phyloP scores from a whole-genome alignment of 2,113 vertebrate genomes.

The Pan paniscus region DNA sequence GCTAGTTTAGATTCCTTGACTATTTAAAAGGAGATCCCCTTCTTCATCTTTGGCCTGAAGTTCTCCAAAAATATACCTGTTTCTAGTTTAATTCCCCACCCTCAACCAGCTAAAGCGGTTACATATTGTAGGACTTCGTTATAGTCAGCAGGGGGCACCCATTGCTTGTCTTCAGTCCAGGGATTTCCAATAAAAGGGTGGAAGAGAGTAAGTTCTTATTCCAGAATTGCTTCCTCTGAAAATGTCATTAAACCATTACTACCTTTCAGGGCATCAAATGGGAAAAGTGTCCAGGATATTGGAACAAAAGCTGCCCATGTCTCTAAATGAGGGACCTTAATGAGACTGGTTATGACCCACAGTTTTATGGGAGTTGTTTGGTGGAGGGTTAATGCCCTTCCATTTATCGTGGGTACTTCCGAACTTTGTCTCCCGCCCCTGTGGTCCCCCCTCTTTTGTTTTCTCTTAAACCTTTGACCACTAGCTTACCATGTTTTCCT shows the following conservation, averaged over 20 bases:
- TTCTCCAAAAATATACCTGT: not conserved
- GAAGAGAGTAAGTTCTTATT: conserved; percentile 72
- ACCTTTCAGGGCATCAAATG: conserved; percentile 80
- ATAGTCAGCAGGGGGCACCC: conserved; percentile 82
- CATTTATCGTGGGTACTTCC: conserved; percentile 83
- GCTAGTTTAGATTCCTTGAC: not conserved
- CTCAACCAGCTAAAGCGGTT: not conserved
- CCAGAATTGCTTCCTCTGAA: conserved; percentile 85
- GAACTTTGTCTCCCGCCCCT: conserved; percentile 78
- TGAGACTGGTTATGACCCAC: conserved; percentile 83
- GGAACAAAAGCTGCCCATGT: conserved; percentile 82
- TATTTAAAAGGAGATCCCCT: not conserved
- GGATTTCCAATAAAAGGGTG: conserved; percentile 51
- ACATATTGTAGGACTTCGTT: conserved; percentile 66
- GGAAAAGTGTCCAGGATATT: conserved; percentile 78
- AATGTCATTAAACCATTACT: conserved; percentile 85
- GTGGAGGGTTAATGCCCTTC: conserved; percentile 80
- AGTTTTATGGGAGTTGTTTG: conserved; percentile 86
- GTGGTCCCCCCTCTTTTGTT: conserved; percentile 80
- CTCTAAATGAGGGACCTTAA: conserved; percentile 81
- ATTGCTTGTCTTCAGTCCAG: conserved; percentile 50
- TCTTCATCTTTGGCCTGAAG: conserved; percentile 23
- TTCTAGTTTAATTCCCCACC: conserved; percentile 17
- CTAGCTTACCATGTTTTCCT: conserved; percentile 74
- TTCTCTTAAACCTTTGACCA: conserved; percentile 76